Base-by-base conservation (phyloP, 2,113 vertebrate genomes). In the Myrmophylax atrothorax region DNA sequence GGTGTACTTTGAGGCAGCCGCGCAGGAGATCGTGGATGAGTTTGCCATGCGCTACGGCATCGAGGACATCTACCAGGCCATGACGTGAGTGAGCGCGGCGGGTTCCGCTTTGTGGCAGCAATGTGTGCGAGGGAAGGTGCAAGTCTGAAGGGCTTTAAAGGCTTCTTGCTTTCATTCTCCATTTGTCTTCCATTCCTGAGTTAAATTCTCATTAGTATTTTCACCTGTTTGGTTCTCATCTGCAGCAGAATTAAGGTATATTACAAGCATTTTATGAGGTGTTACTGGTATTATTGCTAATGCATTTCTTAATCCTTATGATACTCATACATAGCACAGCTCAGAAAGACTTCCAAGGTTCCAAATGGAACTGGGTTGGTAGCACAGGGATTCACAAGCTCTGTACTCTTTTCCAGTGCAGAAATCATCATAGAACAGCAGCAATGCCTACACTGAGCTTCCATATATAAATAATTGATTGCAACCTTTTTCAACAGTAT, bases 51-150 rank as follows among this genome's bases (percentile, higher is more conserved):
- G 99, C 91, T 99, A 99, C 17, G 99, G 99, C 90, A 98, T 99
- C 94, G 99, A 99, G 94, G 99, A 99, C 90, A 99, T 99, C 98
- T 99, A 99, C 97, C 99, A 99, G 97, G 99, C 99, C 76, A 99
- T 99, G 99, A 99, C 99, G 99, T 99, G 91, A 98, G 98, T 99
- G 40, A 42, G 40, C 40, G 40, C 40, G 40, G 40, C 40, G 6
- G 40, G 40, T 42, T 42, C 40, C 13, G 4, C 25, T 42, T 9
- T 53, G 11, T 77, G 14, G 64, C 37, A 76, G 3, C 31, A 18
- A 5, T 2, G 20, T n/a, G 3, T 42, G 31, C 52, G 60, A 46
- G 53, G 33, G 38, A 74, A 55, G 18, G 6, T 24, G 26, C 50
- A 16, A 26, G 50, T 37, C 23, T 37, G n/a, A 59, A 23, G 58